Conservation (phyloP, 2,797 vertebrate genomes). For the Danio jaintianensis region DNA sequence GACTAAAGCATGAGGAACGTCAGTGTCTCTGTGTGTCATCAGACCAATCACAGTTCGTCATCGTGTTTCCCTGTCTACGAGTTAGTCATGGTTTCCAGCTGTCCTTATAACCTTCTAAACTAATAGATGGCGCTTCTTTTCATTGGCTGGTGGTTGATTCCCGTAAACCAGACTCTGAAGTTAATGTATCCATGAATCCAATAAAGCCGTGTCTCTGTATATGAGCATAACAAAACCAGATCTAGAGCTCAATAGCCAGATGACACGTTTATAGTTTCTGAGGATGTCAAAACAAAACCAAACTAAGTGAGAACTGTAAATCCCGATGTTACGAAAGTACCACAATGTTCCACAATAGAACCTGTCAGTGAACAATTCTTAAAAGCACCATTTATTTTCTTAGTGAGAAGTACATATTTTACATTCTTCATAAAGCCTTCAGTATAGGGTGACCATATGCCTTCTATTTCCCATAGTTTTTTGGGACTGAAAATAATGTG, state of each 20-base stretch:
- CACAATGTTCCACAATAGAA: too few species aligned
- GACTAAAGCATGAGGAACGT: conserved; percentile 34
- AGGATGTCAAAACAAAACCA: background rate
- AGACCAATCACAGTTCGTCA: conserved; percentile 37
- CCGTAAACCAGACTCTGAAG: conserved; percentile 45
- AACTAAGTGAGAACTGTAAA: background rate
- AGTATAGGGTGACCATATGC: too few species aligned
- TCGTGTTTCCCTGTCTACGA: conserved; percentile 45
- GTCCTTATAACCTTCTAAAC: conserved; percentile 13
- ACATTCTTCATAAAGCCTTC: too few species aligned
- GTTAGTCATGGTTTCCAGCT: conserved; percentile 55
- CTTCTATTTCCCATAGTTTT: too few species aligned
- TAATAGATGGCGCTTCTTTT: conserved; percentile 36
- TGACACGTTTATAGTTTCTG: background rate
- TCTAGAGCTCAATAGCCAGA: background rate
- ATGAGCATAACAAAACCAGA: conserved; percentile 1
- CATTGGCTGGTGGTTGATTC: conserved; percentile 45
- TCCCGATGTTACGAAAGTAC: background rate
- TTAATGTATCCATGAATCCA: conserved; percentile 16
- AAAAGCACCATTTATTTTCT: too few species aligned
- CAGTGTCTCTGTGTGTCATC: conserved; percentile 14
- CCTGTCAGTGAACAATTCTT: too few species aligned
- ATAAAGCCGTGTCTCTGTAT: background rate
- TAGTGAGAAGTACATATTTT: too few species aligned
- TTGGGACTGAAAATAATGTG: too few species aligned